These are phyloP conservation scores for Ptychadena robeensis DNA, from an alignment of 2,797 vertebrate species.

Conservation along the genomic window DNA sequence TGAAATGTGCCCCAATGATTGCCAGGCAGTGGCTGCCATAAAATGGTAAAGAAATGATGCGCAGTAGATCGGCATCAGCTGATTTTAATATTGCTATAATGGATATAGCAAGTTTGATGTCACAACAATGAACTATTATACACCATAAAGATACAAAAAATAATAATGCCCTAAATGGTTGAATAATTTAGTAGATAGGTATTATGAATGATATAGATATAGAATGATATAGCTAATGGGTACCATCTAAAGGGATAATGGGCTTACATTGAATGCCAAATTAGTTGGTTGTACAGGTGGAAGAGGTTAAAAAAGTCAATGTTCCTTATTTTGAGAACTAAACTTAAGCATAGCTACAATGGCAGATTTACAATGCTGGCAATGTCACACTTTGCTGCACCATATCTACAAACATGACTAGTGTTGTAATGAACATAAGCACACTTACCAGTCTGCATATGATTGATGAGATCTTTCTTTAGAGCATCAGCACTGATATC, in stretches of 20 bases:
- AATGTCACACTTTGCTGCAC: neutral
- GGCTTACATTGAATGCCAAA: neutral
- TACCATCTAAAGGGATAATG: too few species aligned
- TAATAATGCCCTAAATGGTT: too few species aligned
- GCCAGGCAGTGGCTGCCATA: neutral
- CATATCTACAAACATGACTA: too few species aligned
- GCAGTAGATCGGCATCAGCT: too few species aligned
- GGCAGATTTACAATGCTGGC: neutral
- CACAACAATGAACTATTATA: too few species aligned
- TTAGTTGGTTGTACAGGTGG: neutral
- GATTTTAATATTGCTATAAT: neutral
- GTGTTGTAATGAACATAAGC: neutral
- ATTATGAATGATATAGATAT: too few species aligned
- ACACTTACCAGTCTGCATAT: slow-evolving; percentile 87
- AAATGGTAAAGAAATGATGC: too few species aligned
- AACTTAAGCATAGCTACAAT: neutral
- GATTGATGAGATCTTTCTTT: slow-evolving; percentile 87
- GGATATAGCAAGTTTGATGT: too few species aligned
- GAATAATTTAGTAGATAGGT: too few species aligned
- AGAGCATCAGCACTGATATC: slow-evolving; percentile 92
- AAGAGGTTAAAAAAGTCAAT: neutral
- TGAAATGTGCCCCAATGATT: neutral
- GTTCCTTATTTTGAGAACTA: too few species aligned
- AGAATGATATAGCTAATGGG: too few species aligned
- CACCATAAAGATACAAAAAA: too few species aligned